A percentile compares a stretch with the other conserved stretches of the same genome.
These are phyloP conservation scores for Diloba caeruleocephala DNA, from an alignment of 2,888 invertebrate species.

Conservation along the genomic window DNA sequence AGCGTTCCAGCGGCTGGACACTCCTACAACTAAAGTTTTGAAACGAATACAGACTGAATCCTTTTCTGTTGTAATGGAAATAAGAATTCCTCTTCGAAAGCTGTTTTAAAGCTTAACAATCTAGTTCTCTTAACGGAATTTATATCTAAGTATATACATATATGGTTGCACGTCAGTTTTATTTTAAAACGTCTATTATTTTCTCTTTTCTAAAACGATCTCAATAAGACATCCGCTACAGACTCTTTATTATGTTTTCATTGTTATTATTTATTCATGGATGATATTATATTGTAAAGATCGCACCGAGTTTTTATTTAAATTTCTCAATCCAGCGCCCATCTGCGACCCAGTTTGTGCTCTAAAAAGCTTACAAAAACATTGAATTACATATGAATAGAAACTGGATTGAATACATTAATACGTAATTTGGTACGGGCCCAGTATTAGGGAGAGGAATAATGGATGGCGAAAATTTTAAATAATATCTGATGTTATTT, in stretches of 20 bases:
- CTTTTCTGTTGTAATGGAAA: no score
- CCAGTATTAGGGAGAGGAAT: slow-evolving; percentile 83
- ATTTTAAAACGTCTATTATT: slow-evolving; percentile 4
- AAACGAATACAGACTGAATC: no score
- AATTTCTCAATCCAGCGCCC: slow-evolving; percentile 83
- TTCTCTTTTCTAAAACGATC: slow-evolving; percentile 30
- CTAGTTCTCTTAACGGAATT: no score
- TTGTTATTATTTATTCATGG: slow-evolving; percentile 53
- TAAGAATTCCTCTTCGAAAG: no score
- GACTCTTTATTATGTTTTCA: no score
- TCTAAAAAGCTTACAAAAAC: slow-evolving; percentile 83
- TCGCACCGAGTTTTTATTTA: slow-evolving; percentile 79
- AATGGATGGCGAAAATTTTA: slow-evolving; percentile 81
- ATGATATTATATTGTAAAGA: slow-evolving; percentile 57
- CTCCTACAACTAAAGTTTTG: no score
- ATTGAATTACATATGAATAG: slow-evolving; percentile 85
- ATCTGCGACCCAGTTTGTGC: slow-evolving; percentile 84
- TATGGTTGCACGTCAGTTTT: slow-evolving; percentile 3
- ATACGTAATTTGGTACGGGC: slow-evolving; percentile 85
- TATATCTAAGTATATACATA: not conserved
- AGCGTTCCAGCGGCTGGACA: no score
- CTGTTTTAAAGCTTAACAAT: no score
- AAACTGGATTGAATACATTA: slow-evolving; percentile 88
- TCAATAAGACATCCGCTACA: slow-evolving; percentile 17
- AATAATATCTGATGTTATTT: slow-evolving; percentile 68